A percentile compares a stretch with the other conserved stretches of the same genome.
Evolutionary conservation across 2,113 vertebrate genomes (phyloP).

Genomic region (Elephantulus edwardii): DNA sequence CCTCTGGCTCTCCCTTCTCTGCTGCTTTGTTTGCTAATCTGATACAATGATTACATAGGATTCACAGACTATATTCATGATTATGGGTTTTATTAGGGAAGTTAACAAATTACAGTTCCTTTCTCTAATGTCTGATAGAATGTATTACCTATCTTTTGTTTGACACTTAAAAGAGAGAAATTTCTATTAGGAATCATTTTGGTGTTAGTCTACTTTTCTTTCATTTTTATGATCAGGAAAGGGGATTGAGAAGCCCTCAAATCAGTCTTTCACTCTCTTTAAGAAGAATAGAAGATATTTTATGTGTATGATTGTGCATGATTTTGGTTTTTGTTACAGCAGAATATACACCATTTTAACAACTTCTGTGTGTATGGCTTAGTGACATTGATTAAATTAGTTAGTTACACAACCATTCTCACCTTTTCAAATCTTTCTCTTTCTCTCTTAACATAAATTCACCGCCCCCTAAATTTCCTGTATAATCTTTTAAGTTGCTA

Average conservation of each 20-base stretch:
- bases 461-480: background rate
- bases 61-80: background rate
- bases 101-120: too few species aligned
- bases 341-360: background rate
- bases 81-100: background rate
- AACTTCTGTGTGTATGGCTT: background rate
- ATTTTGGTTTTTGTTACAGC: background rate
- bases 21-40: too few species aligned
- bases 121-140: background rate
- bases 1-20: background rate
- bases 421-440: background rate
- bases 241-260: background rate
- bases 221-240: background rate
- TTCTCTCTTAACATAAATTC: background rate
- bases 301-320: background rate
- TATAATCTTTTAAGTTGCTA: background rate
- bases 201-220: background rate
- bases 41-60: too few species aligned
- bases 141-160: conserved; percentile 21
- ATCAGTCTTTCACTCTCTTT: background rate
- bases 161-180: background rate
- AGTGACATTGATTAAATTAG: background rate
- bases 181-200: background rate
- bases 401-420: background rate
- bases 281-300: background rate